phyloP scores from a whole-genome alignment of 2,113 vertebrate species.

The Bufo gargarizans region DNA sequence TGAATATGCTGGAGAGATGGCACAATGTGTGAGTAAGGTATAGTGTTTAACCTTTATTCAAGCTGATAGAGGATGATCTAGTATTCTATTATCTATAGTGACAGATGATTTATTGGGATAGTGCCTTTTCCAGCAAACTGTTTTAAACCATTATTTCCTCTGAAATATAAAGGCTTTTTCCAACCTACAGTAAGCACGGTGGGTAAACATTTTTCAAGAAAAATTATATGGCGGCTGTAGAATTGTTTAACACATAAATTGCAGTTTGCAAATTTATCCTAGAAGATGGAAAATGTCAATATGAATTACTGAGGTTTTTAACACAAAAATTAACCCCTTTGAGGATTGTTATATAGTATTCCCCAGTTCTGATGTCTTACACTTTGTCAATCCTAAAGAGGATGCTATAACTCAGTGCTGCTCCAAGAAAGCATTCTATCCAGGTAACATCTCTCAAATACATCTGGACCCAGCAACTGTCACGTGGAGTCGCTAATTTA shows the following conservation, averaged over 20 bases:
- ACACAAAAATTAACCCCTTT: not conserved
- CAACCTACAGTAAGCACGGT: conserved; percentile 45
- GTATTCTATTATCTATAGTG: conserved; percentile 67
- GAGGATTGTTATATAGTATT: not conserved
- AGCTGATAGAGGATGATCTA: conserved; percentile 68
- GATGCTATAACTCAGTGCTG: conserved; percentile 11
- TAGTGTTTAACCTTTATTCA: conserved; percentile 63
- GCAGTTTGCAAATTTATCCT: conserved; percentile 52
- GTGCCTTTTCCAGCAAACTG: conserved; percentile 65
- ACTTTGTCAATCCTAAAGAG: not conserved
- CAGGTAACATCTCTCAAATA: conserved; percentile 25
- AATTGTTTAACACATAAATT: conserved; percentile 49
- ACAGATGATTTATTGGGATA: conserved; percentile 70
- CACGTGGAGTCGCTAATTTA: not conserved
- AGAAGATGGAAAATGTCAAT: conserved; percentile 36
- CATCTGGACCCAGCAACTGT: conserved; percentile 6
- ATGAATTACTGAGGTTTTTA: conserved; percentile 35
- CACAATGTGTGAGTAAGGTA: conserved; percentile 60
- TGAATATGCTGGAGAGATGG: conserved; percentile 61
- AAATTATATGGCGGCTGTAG: conserved; percentile 46
- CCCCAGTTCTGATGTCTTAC: not conserved
- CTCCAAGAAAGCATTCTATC: not conserved
- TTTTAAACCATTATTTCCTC: conserved; percentile 61
- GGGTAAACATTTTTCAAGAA: conserved; percentile 58
- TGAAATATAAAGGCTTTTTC: conserved; percentile 58